Percentiles rank a stretch among this genome's conserved stretches.
phyloP scores from a whole-genome alignment of 2,888 invertebrate species.

The Sycophila texana region DNA sequence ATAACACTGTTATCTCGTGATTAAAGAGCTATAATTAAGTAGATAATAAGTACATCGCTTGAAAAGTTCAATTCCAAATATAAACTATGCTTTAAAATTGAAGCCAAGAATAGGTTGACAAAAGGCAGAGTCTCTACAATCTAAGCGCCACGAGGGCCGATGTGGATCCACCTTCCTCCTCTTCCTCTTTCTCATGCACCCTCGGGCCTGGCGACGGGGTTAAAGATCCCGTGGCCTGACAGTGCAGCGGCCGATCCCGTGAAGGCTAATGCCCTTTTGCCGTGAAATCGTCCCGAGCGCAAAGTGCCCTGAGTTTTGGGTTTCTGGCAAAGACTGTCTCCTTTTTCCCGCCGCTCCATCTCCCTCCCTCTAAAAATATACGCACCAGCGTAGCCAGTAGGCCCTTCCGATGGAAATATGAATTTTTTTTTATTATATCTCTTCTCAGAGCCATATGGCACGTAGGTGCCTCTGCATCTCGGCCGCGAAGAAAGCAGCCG shows the following conservation, averaged over 20 bases:
- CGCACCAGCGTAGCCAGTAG: conserved; percentile 37
- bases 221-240: conserved; percentile 28
- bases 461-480: conserved; percentile 60
- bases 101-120: conserved; percentile 27
- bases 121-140: background rate
- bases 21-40: background rate
- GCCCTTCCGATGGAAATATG: conserved; percentile 70
- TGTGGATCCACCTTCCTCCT: background rate
- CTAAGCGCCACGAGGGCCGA: background rate
- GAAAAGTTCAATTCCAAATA: too few relatives aligned
- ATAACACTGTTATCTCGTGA: too few relatives aligned
- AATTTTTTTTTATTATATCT: conserved; percentile 67
- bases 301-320: conserved; percentile 51
- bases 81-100: too few relatives aligned
- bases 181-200: conserved; percentile 21
- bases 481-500: conserved; percentile 53
- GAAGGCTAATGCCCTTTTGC: conserved; percentile 51
- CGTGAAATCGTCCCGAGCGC: conserved; percentile 37
- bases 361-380: conserved; percentile 62
- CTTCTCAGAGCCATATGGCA: conserved; percentile 68
- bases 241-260: conserved; percentile 1
- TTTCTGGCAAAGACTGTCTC: conserved; percentile 57
- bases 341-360: conserved; percentile 25
- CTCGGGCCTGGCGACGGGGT: conserved; percentile 6
- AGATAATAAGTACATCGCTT: too few relatives aligned